phyloP scores from a whole-genome alignment of 2,113 vertebrate genomes.

The Lepidiolamprologus cunningtoni region DNA sequence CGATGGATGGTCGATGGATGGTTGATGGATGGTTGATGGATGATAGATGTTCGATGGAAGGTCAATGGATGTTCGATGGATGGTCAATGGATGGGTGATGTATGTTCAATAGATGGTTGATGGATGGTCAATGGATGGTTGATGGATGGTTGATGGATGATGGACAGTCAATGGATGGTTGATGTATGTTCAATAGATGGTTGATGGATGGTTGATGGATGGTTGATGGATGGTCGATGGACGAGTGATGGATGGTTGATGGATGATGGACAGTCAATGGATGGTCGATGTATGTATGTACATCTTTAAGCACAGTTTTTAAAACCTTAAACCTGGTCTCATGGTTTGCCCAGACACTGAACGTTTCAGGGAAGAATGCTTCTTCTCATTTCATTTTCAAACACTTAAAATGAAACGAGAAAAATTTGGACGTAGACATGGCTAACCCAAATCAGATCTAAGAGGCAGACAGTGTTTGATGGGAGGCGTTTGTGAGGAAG shows the following conservation, averaged over 20 bases:
- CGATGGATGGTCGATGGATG: fast-evolving
- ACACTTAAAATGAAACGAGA: neutral
- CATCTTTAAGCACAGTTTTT: neutral
- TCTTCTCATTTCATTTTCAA: neutral
- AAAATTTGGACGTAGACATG: neutral
- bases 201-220: fast-evolving
- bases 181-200: fast-evolving
- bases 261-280: neutral
- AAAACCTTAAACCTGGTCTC: neutral
- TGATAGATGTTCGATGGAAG: fast-evolving
- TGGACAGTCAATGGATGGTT: fast-evolving
- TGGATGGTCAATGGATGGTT: fast-evolving
- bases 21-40: fast-evolving
- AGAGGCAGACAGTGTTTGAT: neutral
- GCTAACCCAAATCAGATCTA: neutral
- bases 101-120: fast-evolving
- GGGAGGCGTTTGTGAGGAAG: neutral
- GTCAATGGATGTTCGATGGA: fast-evolving
- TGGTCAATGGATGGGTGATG: fast-evolving
- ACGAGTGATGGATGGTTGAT: fast-evolving
- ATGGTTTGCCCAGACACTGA: neutral
- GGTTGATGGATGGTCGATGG: fast-evolving
- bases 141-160: too few relatives aligned
- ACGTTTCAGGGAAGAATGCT: neutral
- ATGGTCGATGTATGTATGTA: neutral